Conservation (phyloP, 2,888 invertebrate species). For the Myathropa florea region DNA sequence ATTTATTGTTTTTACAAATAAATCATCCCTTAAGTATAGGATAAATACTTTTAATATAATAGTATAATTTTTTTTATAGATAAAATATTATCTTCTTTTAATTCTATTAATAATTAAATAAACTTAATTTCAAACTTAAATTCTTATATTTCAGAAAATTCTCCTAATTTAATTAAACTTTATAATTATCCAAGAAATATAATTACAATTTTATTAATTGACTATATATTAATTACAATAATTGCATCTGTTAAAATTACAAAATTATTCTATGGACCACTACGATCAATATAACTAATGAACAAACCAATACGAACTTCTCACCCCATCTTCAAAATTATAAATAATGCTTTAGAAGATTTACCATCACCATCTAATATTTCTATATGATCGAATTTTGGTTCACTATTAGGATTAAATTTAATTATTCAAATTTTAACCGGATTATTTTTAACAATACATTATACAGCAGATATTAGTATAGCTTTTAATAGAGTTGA, state of each 20-base stretch:
- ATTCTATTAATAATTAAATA: conserved; percentile 79
- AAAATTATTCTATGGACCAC: conserved; percentile 82
- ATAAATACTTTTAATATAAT: too few species aligned
- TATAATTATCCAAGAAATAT: conserved; percentile 82
- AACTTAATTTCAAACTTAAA: conserved; percentile 75
- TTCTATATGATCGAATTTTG: conserved; percentile 86
- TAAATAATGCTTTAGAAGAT: conserved; percentile 83
- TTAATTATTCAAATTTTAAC: conserved; percentile 84
- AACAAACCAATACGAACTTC: conserved; percentile 81
- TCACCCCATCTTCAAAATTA: conserved; percentile 83
- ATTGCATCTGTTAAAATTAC: conserved; percentile 83
- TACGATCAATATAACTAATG: conserved; percentile 82
- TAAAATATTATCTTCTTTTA: too few species aligned
- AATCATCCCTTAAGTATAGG: too few species aligned
- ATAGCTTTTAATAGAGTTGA: conserved; percentile 85
- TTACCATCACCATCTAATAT: conserved; percentile 85
- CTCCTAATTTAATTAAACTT: conserved; percentile 82
- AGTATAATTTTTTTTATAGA: too few species aligned
- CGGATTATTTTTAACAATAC: conserved; percentile 87
- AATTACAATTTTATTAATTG: conserved; percentile 82
- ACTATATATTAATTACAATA: conserved; percentile 84
- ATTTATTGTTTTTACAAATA: too few species aligned
- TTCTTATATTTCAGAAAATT: conserved; percentile 79
- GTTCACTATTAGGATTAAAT: conserved; percentile 86
- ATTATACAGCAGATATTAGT: conserved; percentile 85